phyloP scores from a whole-genome alignment of 2,113 vertebrate genomes.

The Saccopteryx leptura region DNA sequence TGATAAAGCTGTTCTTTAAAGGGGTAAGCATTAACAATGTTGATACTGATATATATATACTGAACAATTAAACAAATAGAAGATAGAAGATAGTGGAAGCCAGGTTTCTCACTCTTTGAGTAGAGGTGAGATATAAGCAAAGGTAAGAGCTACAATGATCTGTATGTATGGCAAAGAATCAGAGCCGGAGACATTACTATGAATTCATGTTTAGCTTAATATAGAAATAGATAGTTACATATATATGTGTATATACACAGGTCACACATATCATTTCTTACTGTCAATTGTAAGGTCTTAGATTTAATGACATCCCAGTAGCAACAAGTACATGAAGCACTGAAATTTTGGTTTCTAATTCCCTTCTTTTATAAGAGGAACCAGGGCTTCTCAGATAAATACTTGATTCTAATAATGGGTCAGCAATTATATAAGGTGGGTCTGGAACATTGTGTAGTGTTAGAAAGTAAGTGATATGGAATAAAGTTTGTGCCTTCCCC shows the following conservation, averaged over 20 bases:
- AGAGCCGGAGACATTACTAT: neutral
- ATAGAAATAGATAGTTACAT: neutral
- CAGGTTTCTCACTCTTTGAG: neutral
- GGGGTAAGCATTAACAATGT: neutral
- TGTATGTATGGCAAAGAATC: neutral
- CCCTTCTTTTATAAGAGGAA: neutral
- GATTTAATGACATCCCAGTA: neutral
- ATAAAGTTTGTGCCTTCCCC: neutral
- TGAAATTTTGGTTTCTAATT: neutral
- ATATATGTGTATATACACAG: neutral
- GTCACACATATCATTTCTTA: neutral
- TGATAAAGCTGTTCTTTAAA: slow-evolving; percentile 1
- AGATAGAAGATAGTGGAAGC: neutral
- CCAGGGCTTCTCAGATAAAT: neutral
- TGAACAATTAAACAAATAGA: neutral
- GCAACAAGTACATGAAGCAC: neutral
- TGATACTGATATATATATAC: neutral
- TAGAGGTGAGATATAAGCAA: neutral
- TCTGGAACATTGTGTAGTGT: neutral
- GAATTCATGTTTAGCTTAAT: neutral
- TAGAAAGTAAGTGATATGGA: neutral
- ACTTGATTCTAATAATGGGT: neutral
- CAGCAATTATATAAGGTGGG: neutral
- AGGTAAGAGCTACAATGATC: neutral
- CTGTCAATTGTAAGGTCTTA: neutral